Percentiles rank a stretch among this genome's conserved stretches.
Conservation (phyloP, 2,888 invertebrate genomes). For the Andrena fulva region DNA sequence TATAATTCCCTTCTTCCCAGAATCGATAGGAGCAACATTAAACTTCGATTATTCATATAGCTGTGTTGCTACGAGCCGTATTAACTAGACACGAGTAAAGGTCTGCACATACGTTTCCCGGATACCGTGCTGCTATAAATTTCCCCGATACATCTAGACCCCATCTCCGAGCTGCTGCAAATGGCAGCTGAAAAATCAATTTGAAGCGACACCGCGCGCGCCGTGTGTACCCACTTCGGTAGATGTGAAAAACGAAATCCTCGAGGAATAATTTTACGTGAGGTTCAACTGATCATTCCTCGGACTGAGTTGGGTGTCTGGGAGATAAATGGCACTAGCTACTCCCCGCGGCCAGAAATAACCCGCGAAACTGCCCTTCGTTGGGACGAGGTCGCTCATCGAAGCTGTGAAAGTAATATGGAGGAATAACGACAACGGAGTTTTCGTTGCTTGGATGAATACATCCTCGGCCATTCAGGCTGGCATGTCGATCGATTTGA, state of each 20-base stretch:
- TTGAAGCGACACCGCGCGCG: not conserved
- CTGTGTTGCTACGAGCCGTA: not conserved
- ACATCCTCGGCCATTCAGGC: not conserved
- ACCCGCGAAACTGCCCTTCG: not conserved
- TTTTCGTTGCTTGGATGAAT: conserved; percentile 5
- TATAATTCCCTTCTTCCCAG: not conserved
- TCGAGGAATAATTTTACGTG: not conserved
- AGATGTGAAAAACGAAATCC: not conserved
- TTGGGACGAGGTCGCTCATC: not conserved
- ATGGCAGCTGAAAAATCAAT: conserved; percentile 33
- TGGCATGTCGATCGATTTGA: conserved; percentile 41
- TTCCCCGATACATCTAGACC: not conserved
- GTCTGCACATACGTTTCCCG: conserved; percentile 23
- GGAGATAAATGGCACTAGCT: conserved; percentile 10
- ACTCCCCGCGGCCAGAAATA: not conserved
- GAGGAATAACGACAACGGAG: conserved; percentile 11
- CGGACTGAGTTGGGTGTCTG: not conserved
- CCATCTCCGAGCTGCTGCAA: conserved; percentile 10
- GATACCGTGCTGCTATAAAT: conserved; percentile 7
- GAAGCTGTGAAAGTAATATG: not conserved
- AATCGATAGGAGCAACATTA: not conserved
- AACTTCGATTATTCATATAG: not conserved
- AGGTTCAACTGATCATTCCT: conserved; percentile 7
- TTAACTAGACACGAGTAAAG: not conserved
- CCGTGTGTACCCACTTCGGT: not conserved